Evolutionary conservation across 2,113 vertebrate genomes (phyloP).

Genomic region (Albula glossodonta): DNA sequence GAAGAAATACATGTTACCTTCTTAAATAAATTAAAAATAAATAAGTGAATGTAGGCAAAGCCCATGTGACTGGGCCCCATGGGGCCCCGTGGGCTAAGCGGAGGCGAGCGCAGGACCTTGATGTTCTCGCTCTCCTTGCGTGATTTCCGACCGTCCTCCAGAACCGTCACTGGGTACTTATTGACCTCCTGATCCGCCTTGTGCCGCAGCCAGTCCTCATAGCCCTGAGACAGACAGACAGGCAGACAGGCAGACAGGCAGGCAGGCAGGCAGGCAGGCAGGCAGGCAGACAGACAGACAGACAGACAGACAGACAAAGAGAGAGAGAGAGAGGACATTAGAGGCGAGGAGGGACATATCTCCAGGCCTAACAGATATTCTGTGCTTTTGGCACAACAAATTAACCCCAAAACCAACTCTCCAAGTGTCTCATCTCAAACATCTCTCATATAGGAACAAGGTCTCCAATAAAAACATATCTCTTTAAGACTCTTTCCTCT

Average conservation of each 20-base stretch:
- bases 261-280: conserved; percentile 15
- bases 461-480: neutral
- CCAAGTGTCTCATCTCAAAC: too few species aligned
- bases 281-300: conserved; percentile 27
- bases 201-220: conserved; percentile 98
- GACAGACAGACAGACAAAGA: conserved; percentile 30
- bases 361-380: neutral
- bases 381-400: neutral
- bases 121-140: conserved; percentile 90
- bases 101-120: conserved; percentile 73
- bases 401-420: too few species aligned
- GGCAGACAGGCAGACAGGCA: conserved; percentile 38
- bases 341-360: neutral
- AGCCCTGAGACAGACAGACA: conserved; percentile 74
- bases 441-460: too few species aligned
- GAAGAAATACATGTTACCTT: too few species aligned
- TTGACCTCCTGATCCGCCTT: conserved; percentile 97
- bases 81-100: too few species aligned
- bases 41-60: too few species aligned
- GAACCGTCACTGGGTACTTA: conserved; percentile 83
- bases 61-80: too few species aligned
- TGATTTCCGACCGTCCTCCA: conserved; percentile 78
- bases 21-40: too few species aligned
- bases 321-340: conserved; percentile 33
- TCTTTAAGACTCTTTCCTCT: conserved; percentile 40